Conservation (phyloP, 2,888 invertebrate species). For the Agrotis puta region DNA sequence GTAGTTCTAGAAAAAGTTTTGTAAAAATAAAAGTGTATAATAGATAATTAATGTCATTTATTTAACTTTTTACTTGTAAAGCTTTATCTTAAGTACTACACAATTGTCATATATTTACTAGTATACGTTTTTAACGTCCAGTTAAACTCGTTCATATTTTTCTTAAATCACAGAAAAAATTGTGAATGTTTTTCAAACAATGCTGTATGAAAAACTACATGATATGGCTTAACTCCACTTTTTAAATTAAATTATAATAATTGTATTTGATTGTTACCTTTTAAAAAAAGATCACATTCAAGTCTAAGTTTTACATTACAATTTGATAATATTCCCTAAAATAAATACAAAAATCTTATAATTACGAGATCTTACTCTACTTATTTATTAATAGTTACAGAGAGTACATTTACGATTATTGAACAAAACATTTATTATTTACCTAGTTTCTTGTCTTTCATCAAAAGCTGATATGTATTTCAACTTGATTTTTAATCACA, state of each 20-base stretch:
- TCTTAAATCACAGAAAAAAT: constrained; percentile 53
- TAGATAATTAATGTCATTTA: constrained; percentile 51
- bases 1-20: constrained; percentile 33
- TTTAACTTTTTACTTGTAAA: constrained; percentile 49
- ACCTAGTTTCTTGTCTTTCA: not conserved
- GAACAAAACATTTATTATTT: not conserved
- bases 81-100: constrained; percentile 52
- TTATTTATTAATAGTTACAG: constrained; percentile 9
- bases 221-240: not conserved
- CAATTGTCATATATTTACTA: constrained; percentile 27
- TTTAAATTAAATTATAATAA: not conserved
- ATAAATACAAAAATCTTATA: constrained; percentile 65
- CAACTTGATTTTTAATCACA: too few species aligned
- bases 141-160: constrained; percentile 9
- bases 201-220: constrained; percentile 1
- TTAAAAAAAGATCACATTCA: constrained; percentile 11
- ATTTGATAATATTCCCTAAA: constrained; percentile 47
- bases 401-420: constrained; percentile 29
- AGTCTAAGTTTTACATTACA: constrained; percentile 10
- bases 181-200: constrained; percentile 32
- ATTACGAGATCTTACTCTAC: constrained; percentile 71
- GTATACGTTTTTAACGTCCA: constrained; percentile 46
- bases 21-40: constrained; percentile 40
- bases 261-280: constrained; percentile 8
- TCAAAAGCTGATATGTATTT: too few species aligned